phyloP scores from a whole-genome alignment of 2,797 vertebrate species.

The Crenuchus spilurus region DNA sequence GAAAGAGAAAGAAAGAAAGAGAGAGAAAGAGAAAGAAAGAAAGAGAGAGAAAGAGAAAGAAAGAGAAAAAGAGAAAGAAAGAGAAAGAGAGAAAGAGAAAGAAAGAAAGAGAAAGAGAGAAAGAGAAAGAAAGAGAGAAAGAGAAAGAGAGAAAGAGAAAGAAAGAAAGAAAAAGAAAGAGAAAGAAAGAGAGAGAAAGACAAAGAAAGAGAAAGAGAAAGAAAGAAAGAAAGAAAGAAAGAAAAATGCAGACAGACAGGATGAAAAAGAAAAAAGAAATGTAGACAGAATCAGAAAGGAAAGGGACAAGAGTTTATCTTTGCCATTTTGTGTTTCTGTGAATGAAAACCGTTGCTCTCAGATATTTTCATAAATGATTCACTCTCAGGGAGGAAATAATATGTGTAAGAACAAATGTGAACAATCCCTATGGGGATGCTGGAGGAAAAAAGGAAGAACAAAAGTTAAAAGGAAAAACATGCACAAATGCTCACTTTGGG shows the following conservation, averaged over 20 bases:
- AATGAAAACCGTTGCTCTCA: constrained; percentile 46
- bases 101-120: background rate
- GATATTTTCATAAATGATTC: constrained; percentile 60
- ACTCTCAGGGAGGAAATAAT: constrained; percentile 51
- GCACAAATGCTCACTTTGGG: background rate
- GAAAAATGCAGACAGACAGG: background rate
- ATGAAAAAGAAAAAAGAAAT: constrained; percentile 4
- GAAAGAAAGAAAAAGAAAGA: background rate
- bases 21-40: background rate
- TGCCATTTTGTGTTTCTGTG: background rate
- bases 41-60: background rate
- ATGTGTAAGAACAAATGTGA: constrained; percentile 54
- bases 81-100: constrained; percentile 45
- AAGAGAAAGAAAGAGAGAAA: background rate
- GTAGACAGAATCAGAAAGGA: constrained; percentile 13
- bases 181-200: background rate
- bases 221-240: background rate
- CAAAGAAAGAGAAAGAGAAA: background rate
- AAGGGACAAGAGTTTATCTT: constrained; percentile 40
- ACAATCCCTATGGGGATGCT: constrained; percentile 8
- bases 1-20: background rate
- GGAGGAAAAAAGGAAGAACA: background rate
- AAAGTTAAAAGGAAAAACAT: background rate
- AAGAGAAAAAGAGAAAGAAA: constrained; percentile 7
- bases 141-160: background rate